A percentile compares a stretch with the other conserved stretches of the same genome.
Conservation (phyloP, 2,797 vertebrate species). For the Sebastes minor region DNA sequence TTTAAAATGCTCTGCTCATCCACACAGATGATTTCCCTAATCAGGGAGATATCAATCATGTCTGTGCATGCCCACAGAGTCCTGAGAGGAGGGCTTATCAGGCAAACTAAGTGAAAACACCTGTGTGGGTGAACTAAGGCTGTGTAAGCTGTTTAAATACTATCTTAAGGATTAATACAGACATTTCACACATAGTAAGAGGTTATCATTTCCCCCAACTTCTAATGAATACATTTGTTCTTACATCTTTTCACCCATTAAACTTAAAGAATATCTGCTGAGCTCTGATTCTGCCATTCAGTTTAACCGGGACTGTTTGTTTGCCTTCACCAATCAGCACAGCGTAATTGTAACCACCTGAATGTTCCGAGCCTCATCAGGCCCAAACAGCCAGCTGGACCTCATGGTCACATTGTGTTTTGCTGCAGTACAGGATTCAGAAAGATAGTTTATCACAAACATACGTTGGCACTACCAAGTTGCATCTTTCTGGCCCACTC, state of each 20-base stretch:
- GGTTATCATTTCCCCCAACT: neutral
- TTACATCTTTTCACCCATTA: neutral
- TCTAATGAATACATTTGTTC: neutral
- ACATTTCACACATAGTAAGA: neutral
- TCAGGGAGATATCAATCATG: neutral
- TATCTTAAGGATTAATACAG: neutral
- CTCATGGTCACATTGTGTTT: neutral
- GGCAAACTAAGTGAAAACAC: neutral
- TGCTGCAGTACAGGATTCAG: neutral
- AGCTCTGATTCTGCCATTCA: neutral
- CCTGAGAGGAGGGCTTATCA: neutral
- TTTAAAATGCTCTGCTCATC: neutral
- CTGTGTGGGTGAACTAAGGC: neutral
- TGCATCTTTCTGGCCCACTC: neutral
- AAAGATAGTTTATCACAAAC: neutral
- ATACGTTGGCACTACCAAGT: neutral
- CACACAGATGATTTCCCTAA: neutral
- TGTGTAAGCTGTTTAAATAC: neutral
- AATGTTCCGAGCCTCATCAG: conserved; percentile 1
- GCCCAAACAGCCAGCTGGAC: neutral
- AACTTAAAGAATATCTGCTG: neutral
- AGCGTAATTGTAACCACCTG: conserved; percentile 45
- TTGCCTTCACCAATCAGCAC: neutral
- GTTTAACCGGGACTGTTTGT: conserved; percentile 4
- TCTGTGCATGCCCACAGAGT: neutral